phyloP scores from a whole-genome alignment of 2,113 vertebrate genomes.

The Notiomystis cincta region DNA sequence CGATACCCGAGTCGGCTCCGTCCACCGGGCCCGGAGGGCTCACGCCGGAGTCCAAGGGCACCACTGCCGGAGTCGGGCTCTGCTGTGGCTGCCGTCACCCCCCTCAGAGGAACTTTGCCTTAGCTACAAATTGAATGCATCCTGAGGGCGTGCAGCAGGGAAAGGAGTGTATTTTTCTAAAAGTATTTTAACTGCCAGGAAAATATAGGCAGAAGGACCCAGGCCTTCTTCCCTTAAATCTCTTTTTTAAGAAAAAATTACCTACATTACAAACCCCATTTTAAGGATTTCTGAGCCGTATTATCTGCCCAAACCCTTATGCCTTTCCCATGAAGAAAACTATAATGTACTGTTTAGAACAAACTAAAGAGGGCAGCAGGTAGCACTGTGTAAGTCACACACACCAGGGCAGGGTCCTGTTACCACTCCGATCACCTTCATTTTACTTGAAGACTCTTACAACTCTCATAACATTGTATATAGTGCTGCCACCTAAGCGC shows the following conservation, averaged over 20 bases:
- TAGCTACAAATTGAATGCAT: not conserved
- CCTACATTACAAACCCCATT: accelerated
- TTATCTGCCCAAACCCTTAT: not conserved
- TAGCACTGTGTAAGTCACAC: accelerated
- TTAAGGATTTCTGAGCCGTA: not conserved
- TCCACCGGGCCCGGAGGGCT: accelerated
- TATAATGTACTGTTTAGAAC: not conserved
- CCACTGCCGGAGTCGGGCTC: accelerated
- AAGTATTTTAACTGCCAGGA: not conserved
- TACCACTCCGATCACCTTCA: no score
- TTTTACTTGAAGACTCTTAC: not conserved
- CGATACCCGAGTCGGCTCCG: accelerated
- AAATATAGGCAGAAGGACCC: accelerated
- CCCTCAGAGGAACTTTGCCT: not conserved
- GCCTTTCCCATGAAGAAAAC: not conserved
- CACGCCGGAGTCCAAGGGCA: not conserved
- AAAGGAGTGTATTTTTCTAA: not conserved
- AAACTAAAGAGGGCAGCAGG: not conserved
- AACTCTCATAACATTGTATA: not conserved
- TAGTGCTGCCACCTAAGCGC: not conserved
- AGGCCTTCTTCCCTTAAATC: not conserved
- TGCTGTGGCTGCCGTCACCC: not conserved
- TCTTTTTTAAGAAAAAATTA: not conserved
- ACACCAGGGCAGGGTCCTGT: not conserved
- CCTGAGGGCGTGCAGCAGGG: accelerated